A percentile compares a stretch with the other conserved stretches of the same genome.
Conservation (phyloP, 64 coral and sea anemone genomes). For the Dendronephthya gigantea region DNA sequence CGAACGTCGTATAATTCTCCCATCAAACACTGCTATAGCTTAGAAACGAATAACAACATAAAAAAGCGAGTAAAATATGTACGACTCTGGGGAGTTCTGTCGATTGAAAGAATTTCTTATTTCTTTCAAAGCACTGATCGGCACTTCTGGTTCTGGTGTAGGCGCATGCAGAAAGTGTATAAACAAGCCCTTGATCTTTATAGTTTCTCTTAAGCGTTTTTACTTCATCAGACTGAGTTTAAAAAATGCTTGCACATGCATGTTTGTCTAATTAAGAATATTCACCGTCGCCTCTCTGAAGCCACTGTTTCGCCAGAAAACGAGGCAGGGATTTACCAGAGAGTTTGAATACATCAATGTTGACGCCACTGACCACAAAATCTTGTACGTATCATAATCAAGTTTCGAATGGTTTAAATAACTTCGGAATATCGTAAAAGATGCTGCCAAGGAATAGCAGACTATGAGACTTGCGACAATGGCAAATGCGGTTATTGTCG, state of each 20-base stretch:
- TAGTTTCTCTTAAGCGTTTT: neutral
- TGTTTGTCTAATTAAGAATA: neutral
- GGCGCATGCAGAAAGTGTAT: no score
- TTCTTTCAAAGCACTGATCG: no score
- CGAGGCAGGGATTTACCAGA: neutral
- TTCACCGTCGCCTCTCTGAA: neutral
- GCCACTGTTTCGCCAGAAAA: neutral
- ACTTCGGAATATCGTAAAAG: neutral
- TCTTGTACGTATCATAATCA: neutral
- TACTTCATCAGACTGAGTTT: neutral
- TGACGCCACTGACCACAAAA: neutral
- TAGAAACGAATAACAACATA: no score
- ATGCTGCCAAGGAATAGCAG: neutral
- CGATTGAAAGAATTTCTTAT: no score
- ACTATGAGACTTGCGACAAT: neutral
- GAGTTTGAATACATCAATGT: neutral
- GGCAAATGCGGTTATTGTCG: neutral
- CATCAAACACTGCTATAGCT: no score
- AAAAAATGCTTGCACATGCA: no score
- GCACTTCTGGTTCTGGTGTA: no score
- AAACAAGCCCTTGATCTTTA: no score
- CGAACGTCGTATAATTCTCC: no score
- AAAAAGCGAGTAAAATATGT: no score
- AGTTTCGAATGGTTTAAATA: neutral
- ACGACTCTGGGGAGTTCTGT: no score